Evolutionary conservation across 2,113 vertebrate species (phyloP).

Genomic region (Acinonyx jubatus): DNA sequence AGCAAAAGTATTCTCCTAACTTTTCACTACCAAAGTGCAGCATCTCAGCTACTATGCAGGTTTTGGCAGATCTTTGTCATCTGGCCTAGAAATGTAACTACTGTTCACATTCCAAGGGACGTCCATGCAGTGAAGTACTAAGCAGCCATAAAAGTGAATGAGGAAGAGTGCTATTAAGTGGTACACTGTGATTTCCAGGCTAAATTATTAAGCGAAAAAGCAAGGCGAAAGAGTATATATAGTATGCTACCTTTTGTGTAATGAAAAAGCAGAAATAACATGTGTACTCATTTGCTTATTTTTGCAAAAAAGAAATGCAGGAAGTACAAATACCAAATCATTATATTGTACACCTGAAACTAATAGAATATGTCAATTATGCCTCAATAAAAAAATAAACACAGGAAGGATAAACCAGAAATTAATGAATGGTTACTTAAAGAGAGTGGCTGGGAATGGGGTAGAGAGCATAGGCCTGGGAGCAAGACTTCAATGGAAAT

Average conservation of each 20-base stretch:
- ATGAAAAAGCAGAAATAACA: not conserved
- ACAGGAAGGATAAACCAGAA: not conserved
- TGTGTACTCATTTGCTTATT: not conserved
- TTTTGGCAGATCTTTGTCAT: not conserved
- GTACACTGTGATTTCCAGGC: not conserved
- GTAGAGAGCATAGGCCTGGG: not conserved
- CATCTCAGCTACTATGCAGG: not conserved
- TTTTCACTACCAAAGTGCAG: not conserved
- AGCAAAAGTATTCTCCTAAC: constrained; percentile 21
- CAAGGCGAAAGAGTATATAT: not conserved
- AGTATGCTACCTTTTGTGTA: not conserved
- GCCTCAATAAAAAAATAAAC: not conserved
- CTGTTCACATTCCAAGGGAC: not conserved
- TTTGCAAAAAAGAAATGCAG: not conserved
- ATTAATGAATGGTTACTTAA: not conserved
- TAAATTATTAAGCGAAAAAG: not conserved
- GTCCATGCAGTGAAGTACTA: not conserved
- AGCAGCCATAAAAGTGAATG: not conserved
- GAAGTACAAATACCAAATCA: not conserved
- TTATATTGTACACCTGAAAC: not conserved
- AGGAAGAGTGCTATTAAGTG: not conserved
- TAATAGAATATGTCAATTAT: not conserved
- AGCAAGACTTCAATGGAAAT: not conserved
- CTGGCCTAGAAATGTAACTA: not conserved
- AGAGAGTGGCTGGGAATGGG: not conserved